A percentile compares a stretch with the other conserved stretches of the same genome.
Conservation (phyloP, 2,888 invertebrate species). For the Drepana falcataria region DNA sequence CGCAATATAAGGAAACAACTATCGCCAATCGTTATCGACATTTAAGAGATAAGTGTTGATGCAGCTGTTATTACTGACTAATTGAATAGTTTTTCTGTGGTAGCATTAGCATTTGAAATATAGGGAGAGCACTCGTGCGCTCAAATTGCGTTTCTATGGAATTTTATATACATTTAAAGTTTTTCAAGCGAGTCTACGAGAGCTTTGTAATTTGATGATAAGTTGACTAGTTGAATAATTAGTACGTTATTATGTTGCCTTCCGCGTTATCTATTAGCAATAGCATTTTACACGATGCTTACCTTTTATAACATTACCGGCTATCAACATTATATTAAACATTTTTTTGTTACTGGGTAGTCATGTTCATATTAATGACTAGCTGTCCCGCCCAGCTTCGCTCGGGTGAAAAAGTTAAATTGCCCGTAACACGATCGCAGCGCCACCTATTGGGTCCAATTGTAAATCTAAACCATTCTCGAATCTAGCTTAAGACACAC, state of each 20-base stretch:
- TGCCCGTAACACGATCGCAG: no score
- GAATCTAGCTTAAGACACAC: no score
- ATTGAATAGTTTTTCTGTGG: background rate
- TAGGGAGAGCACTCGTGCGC: background rate
- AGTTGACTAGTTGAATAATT: background rate
- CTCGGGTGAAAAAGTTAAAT: no score
- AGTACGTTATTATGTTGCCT: background rate
- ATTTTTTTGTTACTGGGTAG: no score
- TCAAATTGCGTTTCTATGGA: background rate
- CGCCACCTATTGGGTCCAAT: no score
- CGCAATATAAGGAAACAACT: constrained; percentile 31
- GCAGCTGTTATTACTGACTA: background rate
- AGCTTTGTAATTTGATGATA: background rate
- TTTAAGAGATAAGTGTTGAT: background rate
- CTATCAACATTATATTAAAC: no score
- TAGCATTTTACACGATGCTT: background rate
- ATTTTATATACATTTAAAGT: background rate
- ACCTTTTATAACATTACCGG: background rate
- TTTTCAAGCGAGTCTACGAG: background rate
- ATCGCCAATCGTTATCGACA: constrained; percentile 28
- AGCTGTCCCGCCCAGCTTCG: no score
- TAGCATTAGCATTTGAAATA: background rate
- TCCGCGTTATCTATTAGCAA: background rate
- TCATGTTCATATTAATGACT: no score
- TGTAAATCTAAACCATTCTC: no score